Evolutionary conservation across 2,113 vertebrate genomes (phyloP), one percentile per base, ranked within the genome.

Genomic region (Melospiza georgiana): DNA sequence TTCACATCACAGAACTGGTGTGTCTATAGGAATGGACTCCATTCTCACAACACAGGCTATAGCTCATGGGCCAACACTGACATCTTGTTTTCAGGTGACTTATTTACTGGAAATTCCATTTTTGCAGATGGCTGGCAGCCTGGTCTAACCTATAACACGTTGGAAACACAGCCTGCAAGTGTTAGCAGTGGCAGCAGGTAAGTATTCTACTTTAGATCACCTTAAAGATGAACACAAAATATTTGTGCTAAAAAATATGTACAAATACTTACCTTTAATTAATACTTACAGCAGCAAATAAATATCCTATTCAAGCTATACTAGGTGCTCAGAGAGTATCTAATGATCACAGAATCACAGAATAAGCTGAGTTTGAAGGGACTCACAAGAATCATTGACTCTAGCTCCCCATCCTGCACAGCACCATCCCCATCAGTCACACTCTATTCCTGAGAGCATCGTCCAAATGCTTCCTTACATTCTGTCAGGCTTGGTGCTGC

Each of bases 1-100:
- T 11, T 52, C 18, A 30, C 1, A 0, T 54, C n/a, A 11, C 0
- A 4, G 19, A 48, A 19, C 24, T 19, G 12, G 3, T 67, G 6
- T 10, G 10, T 52, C n/a, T 73, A 10, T 8, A 12, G 37, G 44
- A 10, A 37, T 24, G 31, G 6, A 49, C 4, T 72, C 8, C 3
- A 6, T 82, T 85, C 31, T 66, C 33, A 62, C 25, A 67, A 13
- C 9, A 17, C 10, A 43, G 12, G 2, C 27, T 52, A 23, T 12
- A 82, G 7, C 13, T 77, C 51, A 58, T 0, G 0, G 27, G 12
- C 57, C 28, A 20, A 17, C 14, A 37, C 2, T 10, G 6, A 75
- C 22, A 49, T 48, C 12, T 72, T 69, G 24, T 41, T 87, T 66
- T 20, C n/a, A 83, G 28, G 14, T 37, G 16, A 57, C 18, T n/a